Evolutionary conservation across 2,113 vertebrate species (phyloP), one percentile per base, ranked within the genome.

Genomic region (Suncus etruscus): DNA sequence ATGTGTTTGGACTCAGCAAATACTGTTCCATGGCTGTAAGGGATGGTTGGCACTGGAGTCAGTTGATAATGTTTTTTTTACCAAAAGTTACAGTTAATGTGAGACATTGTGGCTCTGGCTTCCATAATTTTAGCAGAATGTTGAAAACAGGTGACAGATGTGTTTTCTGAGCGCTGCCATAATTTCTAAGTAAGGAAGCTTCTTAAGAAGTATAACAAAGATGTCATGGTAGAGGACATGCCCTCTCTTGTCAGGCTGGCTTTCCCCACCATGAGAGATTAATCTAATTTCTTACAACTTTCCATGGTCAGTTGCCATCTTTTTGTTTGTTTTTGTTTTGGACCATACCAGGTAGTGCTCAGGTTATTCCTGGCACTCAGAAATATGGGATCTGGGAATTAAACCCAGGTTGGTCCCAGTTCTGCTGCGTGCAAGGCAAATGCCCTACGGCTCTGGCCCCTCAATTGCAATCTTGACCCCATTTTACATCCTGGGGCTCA

Each of bases 401-500:
- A 39, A 39, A 39, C 39, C 39, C 39, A 39, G 39, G 39, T 39
- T 39, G 39, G 39, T 39, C 39, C 39, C 39, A 39, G 39, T 39
- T 39, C 39, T 39, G 39, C 39, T 5, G 39, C 39, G 39, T 39
- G 39, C 39, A 39, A 39, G 39, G 39, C 39, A 39, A 39, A 39
- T 39, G 39, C 39, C 39, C 39, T 39, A 39, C 39, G 39, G 39
- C 3, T 39, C 5, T 39, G 39, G 5, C 39, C 39, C 39, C 39
- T 66, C 11, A 1, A 4, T 51, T 69, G 25, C 48, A 47, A 50
- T 81, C 48, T 61, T 11, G 15, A 54, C 1, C 15, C 31, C 48
- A 45, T 69, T 94, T 78, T 66, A 79, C 14, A 74, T 68, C 87
- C 51, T 31, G 29, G 79, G 31, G 51, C 32, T 80, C 16, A 11